Base-by-base conservation (phyloP, 1,140 invertebrate genomes). In the Mya arenaria region DNA sequence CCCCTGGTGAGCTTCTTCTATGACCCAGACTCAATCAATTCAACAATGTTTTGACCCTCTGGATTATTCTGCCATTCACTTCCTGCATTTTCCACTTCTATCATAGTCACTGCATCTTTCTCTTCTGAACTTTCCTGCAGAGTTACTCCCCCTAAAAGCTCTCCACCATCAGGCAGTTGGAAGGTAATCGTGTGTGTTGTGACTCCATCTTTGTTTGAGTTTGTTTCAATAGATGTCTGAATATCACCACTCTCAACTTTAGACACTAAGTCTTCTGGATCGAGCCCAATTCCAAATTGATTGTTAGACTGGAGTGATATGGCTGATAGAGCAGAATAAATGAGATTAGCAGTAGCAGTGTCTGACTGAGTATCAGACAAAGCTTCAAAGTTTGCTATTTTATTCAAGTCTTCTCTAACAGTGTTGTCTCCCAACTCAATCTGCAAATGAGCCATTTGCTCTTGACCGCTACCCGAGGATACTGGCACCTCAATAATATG, bases 281-380 rank as follows among this genome's bases (percentile, higher is more conserved):
- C 52, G 34, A 71, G 1, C 19, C 32, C 48, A 34, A 55, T 13
- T 30, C 34, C 65, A 13, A 58, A 48, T 39, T 82, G 56, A 32
- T 37, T 58, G 0, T 69, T 25, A 17, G 63, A 34, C 34, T 85
- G 83, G 71, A 87, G 79, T n/a, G 87, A 85, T 15, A 91, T 90
- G n/a, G 93, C 94, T 88, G 88, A 92, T 4, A 94, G 89, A 66
- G 94, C 94, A 28, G 92, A 93, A 74, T 94, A 94, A 63, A 95
- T 94, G 10, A 95, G 87, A 82, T 94, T 94, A 4, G 94, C 94
- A 19, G 94, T 94, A 36, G 93, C 92, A 25, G 94, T 90, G 73
- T 94, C 94, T 5, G 92, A 92, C 4, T 92, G 92, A 81, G 94
- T 92, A 4, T 94, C 92, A 74, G 89, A 83, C 48, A 52, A 52